These are phyloP conservation scores for Chelonia mydas DNA, from an alignment of 2,797 vertebrate species.

Conservation along the genomic window DNA sequence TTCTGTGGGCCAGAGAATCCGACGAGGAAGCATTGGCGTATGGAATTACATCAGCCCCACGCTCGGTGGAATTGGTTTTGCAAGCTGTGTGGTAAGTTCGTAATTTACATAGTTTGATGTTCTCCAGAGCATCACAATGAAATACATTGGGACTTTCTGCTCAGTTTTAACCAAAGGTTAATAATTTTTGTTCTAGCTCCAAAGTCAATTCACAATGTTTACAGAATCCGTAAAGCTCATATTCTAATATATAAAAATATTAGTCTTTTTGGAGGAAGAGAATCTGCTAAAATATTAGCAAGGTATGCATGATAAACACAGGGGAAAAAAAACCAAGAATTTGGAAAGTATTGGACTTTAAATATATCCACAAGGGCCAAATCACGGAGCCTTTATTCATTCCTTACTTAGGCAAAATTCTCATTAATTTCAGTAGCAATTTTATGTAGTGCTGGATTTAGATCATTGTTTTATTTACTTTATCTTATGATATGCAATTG, in stretches of 20 bases:
- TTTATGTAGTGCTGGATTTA: not conserved
- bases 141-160: not conserved
- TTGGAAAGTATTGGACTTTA: not conserved
- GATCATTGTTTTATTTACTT: not conserved
- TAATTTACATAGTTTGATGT: not conserved
- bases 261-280: not conserved
- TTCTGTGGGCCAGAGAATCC: constrained; percentile 94
- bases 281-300: not conserved
- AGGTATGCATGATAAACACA: not conserved
- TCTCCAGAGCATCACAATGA: not conserved
- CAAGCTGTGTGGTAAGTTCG: constrained; percentile 94
- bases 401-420: not conserved
- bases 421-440: not conserved
- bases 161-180: not conserved
- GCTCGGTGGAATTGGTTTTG: constrained; percentile 96
- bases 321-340: not conserved
- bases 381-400: not conserved
- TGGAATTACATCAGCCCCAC: constrained; percentile 99
- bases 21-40: constrained; percentile 95
- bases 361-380: not conserved
- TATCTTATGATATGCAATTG: not conserved
- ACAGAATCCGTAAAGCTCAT: not conserved
- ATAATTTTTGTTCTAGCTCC: not conserved
- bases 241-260: not conserved
- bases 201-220: not conserved